phyloP scores from a whole-genome alignment of 2,888 invertebrate genomes.

The Sinhomidia bicolor region DNA sequence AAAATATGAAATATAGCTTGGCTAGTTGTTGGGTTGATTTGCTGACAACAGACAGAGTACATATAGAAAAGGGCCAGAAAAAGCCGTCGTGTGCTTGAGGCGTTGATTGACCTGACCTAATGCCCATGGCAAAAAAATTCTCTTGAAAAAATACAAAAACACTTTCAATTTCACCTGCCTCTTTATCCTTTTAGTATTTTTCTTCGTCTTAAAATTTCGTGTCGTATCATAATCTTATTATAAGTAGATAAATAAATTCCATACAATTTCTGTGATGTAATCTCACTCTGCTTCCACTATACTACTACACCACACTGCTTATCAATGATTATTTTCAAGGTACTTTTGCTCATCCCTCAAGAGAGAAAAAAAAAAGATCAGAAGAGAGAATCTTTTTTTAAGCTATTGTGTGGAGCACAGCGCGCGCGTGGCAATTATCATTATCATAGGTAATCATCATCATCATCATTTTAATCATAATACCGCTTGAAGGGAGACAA shows the following conservation, averaged over 20 bases:
- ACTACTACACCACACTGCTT: neutral
- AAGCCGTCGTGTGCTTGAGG: too few relatives aligned
- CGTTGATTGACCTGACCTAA: conserved; percentile 15
- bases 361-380: neutral
- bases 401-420: too few relatives aligned
- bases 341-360: neutral
- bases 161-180: neutral
- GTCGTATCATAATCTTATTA: neutral
- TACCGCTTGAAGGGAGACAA: neutral
- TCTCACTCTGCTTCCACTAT: neutral
- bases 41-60: too few relatives aligned
- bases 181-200: neutral
- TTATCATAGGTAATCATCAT: neutral
- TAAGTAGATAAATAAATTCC: too few relatives aligned
- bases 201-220: neutral
- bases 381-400: too few relatives aligned
- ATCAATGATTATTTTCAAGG: neutral
- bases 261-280: neutral
- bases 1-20: neutral
- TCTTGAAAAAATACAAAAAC: neutral
- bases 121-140: conserved; percentile 13
- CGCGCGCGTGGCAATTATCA: conserved; percentile 12
- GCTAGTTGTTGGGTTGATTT: neutral
- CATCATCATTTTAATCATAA: neutral
- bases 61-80: too few relatives aligned